These are phyloP conservation scores for Ammodramus savannarum DNA, from an alignment of 2,113 vertebrate genomes.

Conservation along the genomic window DNA sequence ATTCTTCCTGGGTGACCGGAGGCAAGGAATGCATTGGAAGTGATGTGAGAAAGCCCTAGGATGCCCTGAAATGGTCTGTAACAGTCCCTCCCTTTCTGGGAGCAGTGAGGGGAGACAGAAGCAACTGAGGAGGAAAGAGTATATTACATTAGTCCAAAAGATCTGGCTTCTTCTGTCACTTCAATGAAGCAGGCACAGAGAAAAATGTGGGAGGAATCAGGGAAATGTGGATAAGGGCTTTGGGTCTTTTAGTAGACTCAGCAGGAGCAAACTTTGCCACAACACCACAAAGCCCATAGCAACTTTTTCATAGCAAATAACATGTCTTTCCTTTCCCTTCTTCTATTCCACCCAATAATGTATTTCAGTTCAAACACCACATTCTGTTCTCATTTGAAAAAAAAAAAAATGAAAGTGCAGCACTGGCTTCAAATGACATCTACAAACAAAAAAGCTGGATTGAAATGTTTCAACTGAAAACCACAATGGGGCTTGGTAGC, in stretches of 20 bases:
- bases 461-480: neutral
- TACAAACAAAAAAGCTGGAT: neutral
- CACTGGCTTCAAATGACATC: neutral
- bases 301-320: neutral
- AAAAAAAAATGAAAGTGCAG: neutral
- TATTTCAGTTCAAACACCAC: neutral
- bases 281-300: neutral
- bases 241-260: neutral
- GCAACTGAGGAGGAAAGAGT: neutral
- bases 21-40: neutral
- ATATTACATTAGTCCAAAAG: neutral
- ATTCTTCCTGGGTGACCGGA: slow-evolving; percentile 6
- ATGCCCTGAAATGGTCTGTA: neutral
- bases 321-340: neutral
- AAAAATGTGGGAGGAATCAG: neutral
- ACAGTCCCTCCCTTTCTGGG: neutral
- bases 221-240: neutral
- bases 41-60: neutral
- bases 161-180: neutral
- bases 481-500: neutral
- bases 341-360: neutral
- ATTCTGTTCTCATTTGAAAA: neutral
- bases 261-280: neutral
- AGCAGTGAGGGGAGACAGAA: neutral
- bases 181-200: neutral